Percentiles rank a stretch among this genome's conserved stretches.
These are phyloP conservation scores for Amphiduros pacificus DNA, from an alignment of 2,888 invertebrate genomes.

Conservation along the genomic window DNA sequence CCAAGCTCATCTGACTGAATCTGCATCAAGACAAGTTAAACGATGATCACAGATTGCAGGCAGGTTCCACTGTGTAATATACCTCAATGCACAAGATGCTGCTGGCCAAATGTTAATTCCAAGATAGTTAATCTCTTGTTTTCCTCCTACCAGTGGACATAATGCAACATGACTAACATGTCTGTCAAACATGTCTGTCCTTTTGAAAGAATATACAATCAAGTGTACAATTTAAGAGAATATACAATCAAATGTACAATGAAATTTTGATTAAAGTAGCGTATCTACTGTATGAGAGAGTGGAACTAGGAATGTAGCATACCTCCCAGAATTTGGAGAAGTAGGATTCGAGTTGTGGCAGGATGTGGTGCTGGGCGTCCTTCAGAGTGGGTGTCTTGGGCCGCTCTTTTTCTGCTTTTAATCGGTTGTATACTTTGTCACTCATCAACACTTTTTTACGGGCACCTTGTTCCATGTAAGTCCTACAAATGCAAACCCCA, in stretches of 20 bases:
- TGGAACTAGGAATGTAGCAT: too few relatives aligned
- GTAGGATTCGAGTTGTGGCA: conserved; percentile 46
- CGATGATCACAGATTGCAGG: not conserved
- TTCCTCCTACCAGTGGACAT: too few relatives aligned
- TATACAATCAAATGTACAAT: too few relatives aligned
- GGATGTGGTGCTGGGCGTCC: conserved; percentile 44
- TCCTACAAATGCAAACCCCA: conserved; percentile 32
- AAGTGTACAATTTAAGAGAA: too few relatives aligned
- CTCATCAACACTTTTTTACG: conserved; percentile 44
- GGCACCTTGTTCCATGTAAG: conserved; percentile 48
- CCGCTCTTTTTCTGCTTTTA: conserved; percentile 48
- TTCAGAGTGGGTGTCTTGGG: conserved; percentile 49
- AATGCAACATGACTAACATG: too few relatives aligned
- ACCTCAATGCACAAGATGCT: not conserved
- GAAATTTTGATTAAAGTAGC: too few relatives aligned
- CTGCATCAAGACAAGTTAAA: too few relatives aligned
- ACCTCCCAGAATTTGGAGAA: conserved; percentile 51
- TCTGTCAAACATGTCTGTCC: too few relatives aligned
- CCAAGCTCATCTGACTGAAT: conserved; percentile 35
- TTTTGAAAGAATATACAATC: too few relatives aligned
- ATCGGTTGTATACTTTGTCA: conserved; percentile 40
- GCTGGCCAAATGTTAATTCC: not conserved
- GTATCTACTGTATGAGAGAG: too few relatives aligned
- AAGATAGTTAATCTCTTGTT: too few relatives aligned
- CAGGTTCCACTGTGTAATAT: not conserved